These are phyloP conservation scores for Hylomyscus alleni DNA, from an alignment of 2,797 vertebrate genomes.

Conservation along the genomic window DNA sequence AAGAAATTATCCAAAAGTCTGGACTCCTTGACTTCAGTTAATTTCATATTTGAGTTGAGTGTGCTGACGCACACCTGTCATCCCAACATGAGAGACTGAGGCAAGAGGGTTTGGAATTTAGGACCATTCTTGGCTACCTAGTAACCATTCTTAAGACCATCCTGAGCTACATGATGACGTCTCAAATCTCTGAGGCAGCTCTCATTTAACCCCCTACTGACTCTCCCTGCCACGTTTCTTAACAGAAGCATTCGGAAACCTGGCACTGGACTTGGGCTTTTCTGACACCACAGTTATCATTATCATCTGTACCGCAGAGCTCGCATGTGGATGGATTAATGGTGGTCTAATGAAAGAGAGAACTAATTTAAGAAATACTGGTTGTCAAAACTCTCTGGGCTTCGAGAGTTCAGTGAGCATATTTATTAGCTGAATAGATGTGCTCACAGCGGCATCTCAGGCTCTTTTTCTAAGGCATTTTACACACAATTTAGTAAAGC, in stretches of 20 bases:
- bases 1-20: slow-evolving; percentile 15
- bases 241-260: slow-evolving; percentile 45
- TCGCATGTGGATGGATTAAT: not conserved
- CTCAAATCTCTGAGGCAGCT: not conserved
- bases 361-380: slow-evolving; percentile 56
- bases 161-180: not conserved
- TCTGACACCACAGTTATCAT: not conserved
- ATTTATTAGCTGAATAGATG: slow-evolving; percentile 49
- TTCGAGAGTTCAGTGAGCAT: slow-evolving; percentile 5
- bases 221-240: not conserved
- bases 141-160: not conserved
- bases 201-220: not conserved
- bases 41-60: not conserved
- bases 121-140: not conserved
- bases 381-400: slow-evolving; percentile 50
- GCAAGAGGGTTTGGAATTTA: not conserved
- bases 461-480: slow-evolving; percentile 44
- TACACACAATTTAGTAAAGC: slow-evolving; percentile 56
- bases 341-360: slow-evolving; percentile 19
- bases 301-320: not conserved
- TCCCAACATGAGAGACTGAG: not conserved
- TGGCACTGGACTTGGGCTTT: not conserved
- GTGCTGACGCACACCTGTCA: not conserved
- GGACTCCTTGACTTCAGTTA: not conserved
- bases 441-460: not conserved